Evolutionary conservation across 2,797 vertebrate genomes (phyloP).

Genomic region (Brachyalestes nurse): DNA sequence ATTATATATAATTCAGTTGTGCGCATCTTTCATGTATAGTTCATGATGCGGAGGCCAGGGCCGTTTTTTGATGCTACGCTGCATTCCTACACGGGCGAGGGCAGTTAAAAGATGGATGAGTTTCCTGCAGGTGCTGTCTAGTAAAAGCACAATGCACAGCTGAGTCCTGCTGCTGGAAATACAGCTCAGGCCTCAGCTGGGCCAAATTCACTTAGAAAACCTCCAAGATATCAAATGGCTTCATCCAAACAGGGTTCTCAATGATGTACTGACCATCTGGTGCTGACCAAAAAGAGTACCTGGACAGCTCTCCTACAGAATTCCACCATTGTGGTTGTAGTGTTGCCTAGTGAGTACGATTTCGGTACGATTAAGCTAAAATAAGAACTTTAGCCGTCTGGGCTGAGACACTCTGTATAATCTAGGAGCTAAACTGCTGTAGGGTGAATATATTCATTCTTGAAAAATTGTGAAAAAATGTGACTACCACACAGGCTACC

Average conservation of each 20-base stretch:
- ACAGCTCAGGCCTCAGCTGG: neutral
- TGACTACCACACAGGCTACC: no score
- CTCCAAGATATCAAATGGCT: neutral
- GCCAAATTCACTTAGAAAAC: neutral
- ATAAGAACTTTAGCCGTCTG: no score
- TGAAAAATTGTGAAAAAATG: no score
- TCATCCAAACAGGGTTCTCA: neutral
- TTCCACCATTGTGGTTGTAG: neutral
- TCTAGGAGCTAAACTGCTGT: no score
- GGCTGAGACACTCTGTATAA: no score
- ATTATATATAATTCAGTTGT: neutral
- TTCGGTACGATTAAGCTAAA: no score
- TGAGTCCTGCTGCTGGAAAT: neutral
- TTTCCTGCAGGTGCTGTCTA: constrained; percentile 12
- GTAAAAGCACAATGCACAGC: neutral
- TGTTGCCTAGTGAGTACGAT: neutral
- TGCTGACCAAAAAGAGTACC: neutral
- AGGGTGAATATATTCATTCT: no score
- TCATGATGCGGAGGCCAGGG: neutral
- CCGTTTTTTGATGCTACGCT: neutral
- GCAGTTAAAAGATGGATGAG: constrained; percentile 9
- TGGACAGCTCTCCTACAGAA: neutral
- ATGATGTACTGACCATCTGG: neutral
- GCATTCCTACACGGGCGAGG: neutral
- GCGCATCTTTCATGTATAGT: neutral